Evolutionary conservation across 92 coral and sea anemone genomes (phyloP).

Genomic region (Hydrozoanthus gracilis): DNA sequence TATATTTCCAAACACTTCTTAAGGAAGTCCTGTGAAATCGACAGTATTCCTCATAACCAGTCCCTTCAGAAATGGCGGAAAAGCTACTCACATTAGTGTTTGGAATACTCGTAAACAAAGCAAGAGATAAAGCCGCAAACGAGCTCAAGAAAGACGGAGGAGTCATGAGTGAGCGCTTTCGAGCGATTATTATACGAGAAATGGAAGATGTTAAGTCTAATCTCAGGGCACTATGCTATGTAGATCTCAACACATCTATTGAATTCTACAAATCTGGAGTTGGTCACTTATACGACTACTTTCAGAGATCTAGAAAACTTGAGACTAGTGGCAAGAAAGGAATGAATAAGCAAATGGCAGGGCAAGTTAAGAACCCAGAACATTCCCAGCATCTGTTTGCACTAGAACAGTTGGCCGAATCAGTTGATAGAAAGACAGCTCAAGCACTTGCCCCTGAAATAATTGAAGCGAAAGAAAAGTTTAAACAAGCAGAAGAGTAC

Average conservation of each 20-base stretch:
- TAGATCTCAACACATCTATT: conserved; percentile 40
- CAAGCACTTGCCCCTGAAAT: conserved; percentile 4
- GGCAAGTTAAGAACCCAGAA: not conserved
- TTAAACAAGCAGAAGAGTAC: conserved; percentile 31
- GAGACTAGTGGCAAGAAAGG: no score
- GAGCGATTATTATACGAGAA: conserved; percentile 43
- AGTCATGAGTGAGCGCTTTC: conserved; percentile 29
- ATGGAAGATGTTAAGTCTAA: conserved; percentile 36
- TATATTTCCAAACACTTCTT: no score
- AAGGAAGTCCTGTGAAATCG: no score
- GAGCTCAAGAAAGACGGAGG: conserved; percentile 24
- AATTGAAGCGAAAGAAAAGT: conserved; percentile 25
- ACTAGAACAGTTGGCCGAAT: no score
- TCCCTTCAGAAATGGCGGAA: not conserved
- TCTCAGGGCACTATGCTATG: conserved; percentile 33
- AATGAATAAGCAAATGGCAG: not conserved
- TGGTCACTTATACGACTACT: conserved; percentile 29
- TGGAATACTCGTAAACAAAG: conserved; percentile 9
- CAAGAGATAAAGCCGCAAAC: conserved; percentile 26
- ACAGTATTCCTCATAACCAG: no score
- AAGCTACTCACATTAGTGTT: not conserved
- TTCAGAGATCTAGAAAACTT: not conserved
- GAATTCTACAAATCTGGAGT: conserved; percentile 36
- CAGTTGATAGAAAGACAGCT: no score
- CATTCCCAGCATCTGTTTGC: not conserved